Conservation (phyloP, 2,797 vertebrate genomes). For the Catamblyrhynchus diadema region DNA sequence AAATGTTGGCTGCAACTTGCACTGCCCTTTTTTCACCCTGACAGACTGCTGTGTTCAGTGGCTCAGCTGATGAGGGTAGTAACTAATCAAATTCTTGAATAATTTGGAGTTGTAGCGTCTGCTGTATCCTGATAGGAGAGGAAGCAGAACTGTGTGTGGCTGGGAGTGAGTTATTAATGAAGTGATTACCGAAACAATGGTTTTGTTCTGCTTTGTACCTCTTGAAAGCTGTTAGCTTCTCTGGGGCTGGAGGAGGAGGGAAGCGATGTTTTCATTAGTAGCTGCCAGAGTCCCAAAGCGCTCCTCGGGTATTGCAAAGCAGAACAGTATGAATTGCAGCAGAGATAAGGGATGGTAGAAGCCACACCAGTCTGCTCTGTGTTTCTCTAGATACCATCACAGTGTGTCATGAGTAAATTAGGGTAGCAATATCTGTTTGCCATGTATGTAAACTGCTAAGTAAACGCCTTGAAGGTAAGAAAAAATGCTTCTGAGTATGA, state of each 20-base stretch:
- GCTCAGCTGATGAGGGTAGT: not conserved
- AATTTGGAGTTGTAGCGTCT: not conserved
- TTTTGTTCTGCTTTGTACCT: not conserved
- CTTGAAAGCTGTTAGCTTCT: not conserved
- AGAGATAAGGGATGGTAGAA: not conserved
- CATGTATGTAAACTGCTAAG: not conserved
- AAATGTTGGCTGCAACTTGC: rapidly evolving
- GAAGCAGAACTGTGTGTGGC: not conserved
- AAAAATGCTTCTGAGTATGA: not conserved
- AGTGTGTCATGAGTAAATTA: not conserved
- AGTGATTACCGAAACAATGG: not conserved
- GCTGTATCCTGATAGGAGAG: not conserved
- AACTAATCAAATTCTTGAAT: not conserved
- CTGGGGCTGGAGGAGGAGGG: not conserved
- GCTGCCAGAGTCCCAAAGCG: not conserved
- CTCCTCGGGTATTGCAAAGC: not conserved
- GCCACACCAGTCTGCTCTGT: not conserved
- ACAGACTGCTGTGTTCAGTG: not conserved
- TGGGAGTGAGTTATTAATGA: not conserved
- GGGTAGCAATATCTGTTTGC: not conserved
- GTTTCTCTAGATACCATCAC: not conserved
- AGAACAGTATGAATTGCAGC: not conserved
- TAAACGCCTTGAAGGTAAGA: not conserved
- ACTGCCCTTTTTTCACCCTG: not conserved
- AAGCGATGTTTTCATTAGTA: not conserved